Evolutionary conservation across 2,113 vertebrate species (phyloP), one percentile per base, ranked within the genome.

Genomic region (Pithys albifrons): DNA sequence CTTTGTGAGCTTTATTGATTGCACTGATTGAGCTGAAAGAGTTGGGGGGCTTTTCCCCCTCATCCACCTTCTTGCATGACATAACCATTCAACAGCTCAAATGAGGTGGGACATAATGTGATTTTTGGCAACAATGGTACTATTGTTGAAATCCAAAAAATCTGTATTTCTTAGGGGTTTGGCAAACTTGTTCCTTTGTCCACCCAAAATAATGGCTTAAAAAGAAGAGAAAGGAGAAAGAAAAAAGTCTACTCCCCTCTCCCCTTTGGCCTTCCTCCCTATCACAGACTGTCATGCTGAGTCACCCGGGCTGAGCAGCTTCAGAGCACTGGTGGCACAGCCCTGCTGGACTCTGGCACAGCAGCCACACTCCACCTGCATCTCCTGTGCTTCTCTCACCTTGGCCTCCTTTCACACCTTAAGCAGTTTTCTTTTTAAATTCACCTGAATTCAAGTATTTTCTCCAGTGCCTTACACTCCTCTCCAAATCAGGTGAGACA

Each of bases 51-150:
- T 95, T 94, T 92, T 77, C 87, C 91, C 80, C 79, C 72, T 88
- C 89, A 87, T 75, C 75, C 92, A 96, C 96, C 79, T 96, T 95
- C 87, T 75, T 81, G 61, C 70, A 79, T 16, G 69, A 93, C 81
- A 91, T 52, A 72, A 94, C 61, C 78, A 92, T 71, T 97, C 95
- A 98, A 79, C 91, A 85, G 97, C 89, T 95, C 93, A 96, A 97
- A 96, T 92, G 92, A 97, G 93, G 86, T 97, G 96, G 79, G 73
- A 54, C 69, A 64, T 96, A 97, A 98, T 96, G 92, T 73, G 92
- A 54, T 59, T 92, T 97, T 94, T 93, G 58, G 67, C 48, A 95
- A 95, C 85, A 97, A 96, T 66, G 41, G 85, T 80, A 69, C 95
- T 70, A 96, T 96, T 97, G 97, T 96, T 48, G 33, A 79, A 58